Evolutionary conservation across 2,113 vertebrate species (phyloP), one percentile per base, ranked within the genome.

Genomic region (Pelusios castaneus): DNA sequence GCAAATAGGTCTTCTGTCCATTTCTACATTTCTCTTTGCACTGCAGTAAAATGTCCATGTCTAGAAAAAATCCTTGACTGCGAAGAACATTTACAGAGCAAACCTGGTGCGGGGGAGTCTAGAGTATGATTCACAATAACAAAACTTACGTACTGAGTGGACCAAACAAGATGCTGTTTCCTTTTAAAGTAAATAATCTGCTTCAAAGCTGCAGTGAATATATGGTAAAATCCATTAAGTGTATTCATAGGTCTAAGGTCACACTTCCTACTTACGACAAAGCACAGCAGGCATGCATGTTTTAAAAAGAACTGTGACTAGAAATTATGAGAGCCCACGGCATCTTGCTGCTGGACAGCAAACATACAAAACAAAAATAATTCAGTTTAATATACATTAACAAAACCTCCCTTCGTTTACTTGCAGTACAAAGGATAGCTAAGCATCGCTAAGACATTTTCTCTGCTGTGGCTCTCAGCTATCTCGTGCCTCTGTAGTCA

Each of bases 71-170:
- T 0, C 31, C 89, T 38, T 3, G 41, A 79, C 85, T 93, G 49
- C 89, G 88, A 95, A 92, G 56, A 85, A 89, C 55, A 60, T 84
- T 84, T 88, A 82, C 76, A 31, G 80, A 89, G 88, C 43, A 89
- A 94, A 89, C 60, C 90, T 92, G 80, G 90, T 12, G 11, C 87
- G 76, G 95, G 92, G 93, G 75, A 82, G 19, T 82, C 89, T 88
- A 90, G 96, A 87, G 84, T 79, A 45, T 54, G 84, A 90, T 91
- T 94, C 91, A 49, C 70, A 34, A 1, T 88, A 94, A 89, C 84
- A 92, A 84, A 92, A 91, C 84, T 89, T 91, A 91, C 89, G 19
- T 96, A 91, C 47, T 87, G 90, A 97, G 93, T 77, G 95, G 92
- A 96, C 95, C 96, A 94, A 96, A 94, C 85, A 76, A 0, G 3